Base-by-base conservation (phyloP, 2,888 invertebrate species). In the Monochamus alternatus region DNA sequence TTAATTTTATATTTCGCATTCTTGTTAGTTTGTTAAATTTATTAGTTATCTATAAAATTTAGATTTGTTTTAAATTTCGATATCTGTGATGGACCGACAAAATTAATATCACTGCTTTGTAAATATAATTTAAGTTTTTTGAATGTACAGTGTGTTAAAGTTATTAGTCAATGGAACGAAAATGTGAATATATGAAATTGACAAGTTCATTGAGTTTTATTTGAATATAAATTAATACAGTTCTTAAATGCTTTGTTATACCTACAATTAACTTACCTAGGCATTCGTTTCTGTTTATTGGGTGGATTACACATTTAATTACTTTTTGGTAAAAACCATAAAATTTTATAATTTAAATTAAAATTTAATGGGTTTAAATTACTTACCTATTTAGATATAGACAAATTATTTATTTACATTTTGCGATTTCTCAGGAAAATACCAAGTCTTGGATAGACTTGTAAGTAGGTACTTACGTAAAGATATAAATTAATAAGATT, bases 111-210 rank as follows among this genome's bases (percentile, higher is more conserved):
- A 85, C 83, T 82, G 86, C 87, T 88, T 87, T 89, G 88, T 88
- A 88, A 84, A 88, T 88, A 87, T 84, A 85, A 85, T 86, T 85
- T 87, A 87, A 87, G 87, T 88, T 87, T 85, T 88, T 88, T 87
- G 86, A 87, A 87, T 89, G 89, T 89, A 88, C 88, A 89, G 88
- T 87, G 88, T 88, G 89, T 88, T 88, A 87, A 85, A 87, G 83
- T 85, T 84, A 86, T 87, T 89, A 89, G 89, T 89, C 86, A 88
- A 87, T 88, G 88, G 88, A 88, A 87, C 87, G 87, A 88, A 87
- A 87, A 86, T 88, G 88, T 89, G 88, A 89, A 89, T 89, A 89
- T 89, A 88, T 87, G 87, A 88, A 87, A 87, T 87, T 89, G 87
- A 85, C 83, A 87, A 88, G 88, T 88, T 89, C 84, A 67, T 75